phyloP scores from a whole-genome alignment of 1,140 invertebrate species.

The Drosophila malerkotliana region DNA sequence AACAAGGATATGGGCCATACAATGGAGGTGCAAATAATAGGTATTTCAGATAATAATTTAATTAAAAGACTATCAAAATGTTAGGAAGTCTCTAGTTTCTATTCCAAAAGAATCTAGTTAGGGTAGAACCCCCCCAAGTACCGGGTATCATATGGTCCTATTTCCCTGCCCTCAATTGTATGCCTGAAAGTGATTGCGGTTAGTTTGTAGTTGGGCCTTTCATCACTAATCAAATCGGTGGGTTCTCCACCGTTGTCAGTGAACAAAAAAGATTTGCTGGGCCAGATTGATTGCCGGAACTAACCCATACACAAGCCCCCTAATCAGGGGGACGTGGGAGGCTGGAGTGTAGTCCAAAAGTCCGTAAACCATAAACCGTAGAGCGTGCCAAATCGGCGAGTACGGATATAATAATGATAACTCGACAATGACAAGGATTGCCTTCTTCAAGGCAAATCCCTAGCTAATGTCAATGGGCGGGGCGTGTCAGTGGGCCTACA shows the following conservation, averaged over 20 bases:
- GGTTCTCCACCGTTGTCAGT: not conserved
- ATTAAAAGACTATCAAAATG: too few relatives aligned
- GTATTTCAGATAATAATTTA: not conserved
- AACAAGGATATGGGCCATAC: slow-evolving; percentile 1
- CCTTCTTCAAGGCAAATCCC: slow-evolving; percentile 27
- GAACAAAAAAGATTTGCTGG: slow-evolving; percentile 2
- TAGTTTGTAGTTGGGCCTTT: slow-evolving; percentile 7
- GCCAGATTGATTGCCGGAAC: slow-evolving; percentile 34
- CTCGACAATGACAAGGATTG: slow-evolving; percentile 62
- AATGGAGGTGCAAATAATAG: not conserved
- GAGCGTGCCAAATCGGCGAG: slow-evolving; percentile 69
- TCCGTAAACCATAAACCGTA: slow-evolving; percentile 1
- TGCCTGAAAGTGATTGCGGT: slow-evolving; percentile 1
- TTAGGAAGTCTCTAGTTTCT: too few relatives aligned
- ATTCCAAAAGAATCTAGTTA: too few relatives aligned
- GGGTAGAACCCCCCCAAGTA: too few relatives aligned
- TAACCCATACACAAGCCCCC: slow-evolving; percentile 4
- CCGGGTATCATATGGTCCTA: not conserved
- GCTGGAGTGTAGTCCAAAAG: not conserved
- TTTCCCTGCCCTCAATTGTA: not conserved
- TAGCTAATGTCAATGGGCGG: slow-evolving; percentile 42
- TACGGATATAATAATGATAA: slow-evolving; percentile 64
- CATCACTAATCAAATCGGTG: slow-evolving; percentile 42
- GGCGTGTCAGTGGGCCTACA: slow-evolving; percentile 39
- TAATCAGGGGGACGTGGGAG: slow-evolving; percentile 12